Base-by-base conservation (phyloP, 2,888 invertebrate genomes). In the Drosophila anceps region DNA sequence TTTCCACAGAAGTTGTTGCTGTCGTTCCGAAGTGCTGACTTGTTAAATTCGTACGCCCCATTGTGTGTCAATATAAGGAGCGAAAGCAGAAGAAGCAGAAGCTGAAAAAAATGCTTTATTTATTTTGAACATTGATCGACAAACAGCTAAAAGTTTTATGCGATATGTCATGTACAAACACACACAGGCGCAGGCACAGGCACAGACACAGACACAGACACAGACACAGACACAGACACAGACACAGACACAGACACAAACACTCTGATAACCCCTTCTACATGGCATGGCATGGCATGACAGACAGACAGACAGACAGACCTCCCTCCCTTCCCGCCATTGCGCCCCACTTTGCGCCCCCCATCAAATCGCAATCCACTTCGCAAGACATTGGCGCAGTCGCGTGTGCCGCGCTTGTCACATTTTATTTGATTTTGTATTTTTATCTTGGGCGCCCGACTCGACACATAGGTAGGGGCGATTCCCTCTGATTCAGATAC, bases 371-470 rank as follows among this genome's bases (percentile, higher is more conserved):
- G 37, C 54, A 76, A 69, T 76, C 59, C 64, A 71, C 54, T 71
- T 75, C 33, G 44, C 57, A 62, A 76, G 76, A 60, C 73, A 73
- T 76, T 73, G 76, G 76, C 64, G 65, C 58, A 71, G 58, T 77
- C 70, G 76, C 69, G 72, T 76, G 73, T 61, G 59, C 50, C 59
- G 48, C 59, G 46, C 63, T 58, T 80, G 78, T 60, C 84, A 70
- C 69, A 67, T 73, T 76, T 79, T 73, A 73, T 81, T 84, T 79
- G 73, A 72, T 82, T 79, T 81, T 81, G 50, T 74, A 81, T 76
- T 76, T 83, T 58, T 60, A 64, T 79, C 62, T 65, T 41, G 44
- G 58, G 65, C 43, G 6, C 12, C 9, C 27, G 46, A 24, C 33
- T 24, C 35, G 27, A 1, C 13, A 1, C 33, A 18, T 18, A 39